phyloP scores from a whole-genome alignment of 2,113 vertebrate species.

The Psettodes erumei region DNA sequence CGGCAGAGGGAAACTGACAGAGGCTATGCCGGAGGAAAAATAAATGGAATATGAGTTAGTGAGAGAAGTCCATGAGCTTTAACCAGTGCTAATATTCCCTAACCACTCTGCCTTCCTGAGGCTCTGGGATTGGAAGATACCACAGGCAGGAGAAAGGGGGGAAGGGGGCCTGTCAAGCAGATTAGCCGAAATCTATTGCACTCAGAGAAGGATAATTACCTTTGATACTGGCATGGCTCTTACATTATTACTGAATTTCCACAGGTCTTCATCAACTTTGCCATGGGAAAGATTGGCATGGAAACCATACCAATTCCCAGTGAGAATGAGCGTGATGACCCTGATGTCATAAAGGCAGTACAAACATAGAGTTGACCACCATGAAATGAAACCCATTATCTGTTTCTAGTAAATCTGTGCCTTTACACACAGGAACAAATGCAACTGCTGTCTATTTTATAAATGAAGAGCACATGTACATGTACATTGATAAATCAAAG shows the following conservation, averaged over 20 bases:
- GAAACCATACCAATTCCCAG: slow-evolving; percentile 50
- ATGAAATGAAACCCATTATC: slow-evolving; percentile 19
- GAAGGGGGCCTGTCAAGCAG: neutral
- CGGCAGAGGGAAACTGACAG: slow-evolving; percentile 68
- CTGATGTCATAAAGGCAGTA: slow-evolving; percentile 46
- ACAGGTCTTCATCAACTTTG: slow-evolving; percentile 98
- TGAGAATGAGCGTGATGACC: slow-evolving; percentile 51
- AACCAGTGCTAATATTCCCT: slow-evolving; percentile 70
- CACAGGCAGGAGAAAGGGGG: slow-evolving; percentile 27
- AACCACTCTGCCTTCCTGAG: slow-evolving; percentile 61
- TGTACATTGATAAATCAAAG: neutral
- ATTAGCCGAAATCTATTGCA: neutral
- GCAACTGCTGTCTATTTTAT: too few species aligned
- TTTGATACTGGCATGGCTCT: slow-evolving; percentile 16
- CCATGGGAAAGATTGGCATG: slow-evolving; percentile 84
- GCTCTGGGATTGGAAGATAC: slow-evolving; percentile 59
- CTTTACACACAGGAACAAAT: too few species aligned
- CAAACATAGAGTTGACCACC: slow-evolving; percentile 48
- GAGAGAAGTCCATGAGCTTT: slow-evolving; percentile 68
- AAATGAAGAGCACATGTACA: neutral
- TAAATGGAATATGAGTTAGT: slow-evolving; percentile 75
- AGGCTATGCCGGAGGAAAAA: slow-evolving; percentile 72
- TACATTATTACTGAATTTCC: slow-evolving; percentile 35
- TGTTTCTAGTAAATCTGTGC: slow-evolving; percentile 6
- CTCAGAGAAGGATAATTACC: slow-evolving; percentile 2